Percentiles rank a stretch among this genome's conserved stretches.
Conservation (phyloP, 2,113 vertebrate genomes). For the Coptodon bakossiorum region DNA sequence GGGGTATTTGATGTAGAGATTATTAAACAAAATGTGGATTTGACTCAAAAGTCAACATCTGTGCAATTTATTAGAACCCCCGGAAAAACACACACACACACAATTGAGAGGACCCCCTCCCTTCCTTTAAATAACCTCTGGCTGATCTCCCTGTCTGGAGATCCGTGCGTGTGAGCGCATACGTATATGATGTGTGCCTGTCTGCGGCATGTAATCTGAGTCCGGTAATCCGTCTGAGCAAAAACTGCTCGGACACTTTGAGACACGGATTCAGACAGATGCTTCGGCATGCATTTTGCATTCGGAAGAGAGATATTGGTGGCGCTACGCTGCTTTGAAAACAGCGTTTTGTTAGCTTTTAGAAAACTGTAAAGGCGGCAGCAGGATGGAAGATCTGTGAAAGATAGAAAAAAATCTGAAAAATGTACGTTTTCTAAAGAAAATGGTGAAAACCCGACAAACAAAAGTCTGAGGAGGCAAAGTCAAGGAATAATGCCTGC, state of each 20-base stretch:
- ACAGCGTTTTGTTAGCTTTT: not conserved
- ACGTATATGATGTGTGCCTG: constrained; percentile 2
- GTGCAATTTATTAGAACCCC: constrained; percentile 43
- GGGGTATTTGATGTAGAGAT: constrained; percentile 52
- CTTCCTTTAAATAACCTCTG: constrained; percentile 14
- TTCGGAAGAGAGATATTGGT: not conserved
- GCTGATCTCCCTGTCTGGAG: constrained; percentile 30
- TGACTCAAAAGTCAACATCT: constrained; percentile 57
- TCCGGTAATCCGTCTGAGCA: constrained; percentile 35
- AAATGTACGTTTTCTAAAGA: not conserved
- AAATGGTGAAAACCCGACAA: not conserved
- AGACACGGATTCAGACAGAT: constrained; percentile 13
- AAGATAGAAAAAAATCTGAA: not conserved
- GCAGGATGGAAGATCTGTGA: not conserved
- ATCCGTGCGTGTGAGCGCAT: not conserved
- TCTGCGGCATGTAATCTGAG: constrained; percentile 38
- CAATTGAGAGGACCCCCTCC: not conserved
- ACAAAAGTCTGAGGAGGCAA: fast-evolving
- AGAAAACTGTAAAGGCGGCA: not conserved
- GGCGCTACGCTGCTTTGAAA: not conserved
- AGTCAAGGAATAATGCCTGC: not conserved
- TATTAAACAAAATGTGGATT: constrained; percentile 48
- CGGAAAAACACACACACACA: not conserved
- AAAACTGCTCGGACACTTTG: not conserved
- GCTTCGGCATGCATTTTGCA: not conserved